Base-by-base conservation (phyloP, 1,140 invertebrate genomes). In the Maniola jurtina region DNA sequence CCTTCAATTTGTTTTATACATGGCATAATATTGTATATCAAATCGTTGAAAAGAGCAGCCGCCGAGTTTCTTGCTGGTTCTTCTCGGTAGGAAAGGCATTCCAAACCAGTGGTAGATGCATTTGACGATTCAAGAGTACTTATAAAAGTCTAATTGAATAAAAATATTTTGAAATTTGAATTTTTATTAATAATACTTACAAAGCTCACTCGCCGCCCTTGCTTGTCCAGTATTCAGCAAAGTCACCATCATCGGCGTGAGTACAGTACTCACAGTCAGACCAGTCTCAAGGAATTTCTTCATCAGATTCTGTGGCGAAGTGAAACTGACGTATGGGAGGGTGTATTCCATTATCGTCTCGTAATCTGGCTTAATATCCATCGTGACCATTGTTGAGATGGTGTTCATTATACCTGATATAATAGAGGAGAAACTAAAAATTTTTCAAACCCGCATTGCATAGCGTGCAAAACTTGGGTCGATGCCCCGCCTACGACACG, bases 311-410 rank as follows among this genome's bases (percentile, higher is more conserved):
- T 89, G 73, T 0, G 91, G 84, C 61, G 93, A 84, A 0, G 73
- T 80, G 15, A 91, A 83, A 67, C 91, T 91, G 40, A 93, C 88
- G 62, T 86, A 84, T 0, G 92, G 92, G 9, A 93, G 66, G 5
- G 92, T 76, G 72, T 92, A 93, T n/a, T 86, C 61, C 56, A 88
- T 67, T 15, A 94, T 80, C 0, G 93, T 93, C 7, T 92, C 92
- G 34, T 81, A 79, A 72, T 94, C 92, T 0, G 91, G 76, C 42
- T 84, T 80, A 0, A 93, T 86, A 11, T 91, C 81, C 77, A 92
- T 84, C 11, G 83, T 47, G 4, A 86, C 59, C 92, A 93, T 93
- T 57, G 83, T 86, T 54, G 85, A 68, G 13, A 94, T 40, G 0
- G 91, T 84, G 25, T 90, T 82, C 75, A 93, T 91, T 65, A 94